Evolutionary conservation across 2,888 invertebrate genomes (phyloP), one percentile per base, ranked within the genome.

Genomic region (Papilio elwesi): DNA sequence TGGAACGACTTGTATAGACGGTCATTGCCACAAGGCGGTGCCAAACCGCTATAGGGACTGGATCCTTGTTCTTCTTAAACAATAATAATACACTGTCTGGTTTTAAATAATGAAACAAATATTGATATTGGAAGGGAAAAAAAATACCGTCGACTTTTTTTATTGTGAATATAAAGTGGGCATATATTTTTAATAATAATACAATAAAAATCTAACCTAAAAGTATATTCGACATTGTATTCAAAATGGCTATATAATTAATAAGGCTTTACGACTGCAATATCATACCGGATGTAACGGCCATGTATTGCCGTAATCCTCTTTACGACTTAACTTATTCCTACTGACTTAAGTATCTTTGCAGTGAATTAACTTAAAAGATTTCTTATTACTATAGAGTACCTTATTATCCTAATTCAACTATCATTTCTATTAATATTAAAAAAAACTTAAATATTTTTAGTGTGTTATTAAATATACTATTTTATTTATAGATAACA

Each of bases 1-100:
- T 57, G 57, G 70, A 38, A 15, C 70, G 49, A 55, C 64, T 70
- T 49, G 5, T 9, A 49, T 48, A 38, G 70, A 49, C 57, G 65
- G 70, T 65, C 65, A 70, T 65, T 70, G 65, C 49, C 70, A 65
- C 13, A 36, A 38, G 57, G 52, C 15, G n/a, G 11, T 65, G 38
- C 36, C 53, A 64, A 47, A 53, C 53, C 63, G 70, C 63, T 47
- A 47, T 26, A 49, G 53, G 70, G 47, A 63, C 47, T 26, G 70
- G 52, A 53, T 53, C 13, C 49, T 47, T 64, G 62, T 38, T 15
- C 10, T 16, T 26, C 0, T 43, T 43, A 43, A 64, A 49, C 48
- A 64, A 64, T 49, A 49, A 64, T 57, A 67, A 67, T 43, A 52
- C 15, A 47, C 52, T 53, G 67, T 55, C 47, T 68, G 67, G 26